Conservation (phyloP, 2,888 invertebrate species). For the Biston stratarius region DNA sequence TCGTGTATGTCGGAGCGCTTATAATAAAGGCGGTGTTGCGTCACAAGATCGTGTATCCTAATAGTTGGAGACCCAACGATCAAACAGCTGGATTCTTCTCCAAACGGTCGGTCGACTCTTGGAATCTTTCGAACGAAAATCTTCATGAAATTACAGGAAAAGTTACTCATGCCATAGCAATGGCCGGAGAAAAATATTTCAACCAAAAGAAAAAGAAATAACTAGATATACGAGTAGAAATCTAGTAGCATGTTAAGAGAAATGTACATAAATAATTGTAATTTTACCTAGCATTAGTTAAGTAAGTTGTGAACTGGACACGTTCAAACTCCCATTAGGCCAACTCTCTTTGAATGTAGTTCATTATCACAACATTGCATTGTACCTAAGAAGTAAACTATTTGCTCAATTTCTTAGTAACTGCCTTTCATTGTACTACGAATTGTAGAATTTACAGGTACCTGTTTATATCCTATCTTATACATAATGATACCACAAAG, state of each 20-base stretch:
- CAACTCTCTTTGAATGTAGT: constrained; percentile 67
- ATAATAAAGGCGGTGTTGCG: constrained; percentile 90
- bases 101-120: constrained; percentile 76
- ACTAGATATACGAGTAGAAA: constrained; percentile 6
- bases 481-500: too few relatives aligned
- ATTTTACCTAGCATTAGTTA: constrained; percentile 18
- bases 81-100: constrained; percentile 75
- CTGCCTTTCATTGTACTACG: not conserved
- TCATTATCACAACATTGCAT: constrained; percentile 74
- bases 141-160: constrained; percentile 79
- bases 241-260: constrained; percentile 10
- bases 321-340: constrained; percentile 58
- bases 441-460: not conserved
- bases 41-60: constrained; percentile 89
- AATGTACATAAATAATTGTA: constrained; percentile 29
- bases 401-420: constrained; percentile 30
- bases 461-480: not conserved
- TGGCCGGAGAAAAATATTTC: constrained; percentile 76
- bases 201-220: constrained; percentile 50
- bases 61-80: constrained; percentile 81
- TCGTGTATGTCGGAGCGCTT: constrained; percentile 89
- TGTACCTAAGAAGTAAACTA: constrained; percentile 33
- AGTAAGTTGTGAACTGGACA: constrained; percentile 76
- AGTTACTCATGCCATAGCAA: constrained; percentile 76
- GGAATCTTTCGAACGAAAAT: constrained; percentile 79